Base-by-base conservation (phyloP, 1,140 invertebrate genomes). In the Meloidogyne hapla region DNA sequence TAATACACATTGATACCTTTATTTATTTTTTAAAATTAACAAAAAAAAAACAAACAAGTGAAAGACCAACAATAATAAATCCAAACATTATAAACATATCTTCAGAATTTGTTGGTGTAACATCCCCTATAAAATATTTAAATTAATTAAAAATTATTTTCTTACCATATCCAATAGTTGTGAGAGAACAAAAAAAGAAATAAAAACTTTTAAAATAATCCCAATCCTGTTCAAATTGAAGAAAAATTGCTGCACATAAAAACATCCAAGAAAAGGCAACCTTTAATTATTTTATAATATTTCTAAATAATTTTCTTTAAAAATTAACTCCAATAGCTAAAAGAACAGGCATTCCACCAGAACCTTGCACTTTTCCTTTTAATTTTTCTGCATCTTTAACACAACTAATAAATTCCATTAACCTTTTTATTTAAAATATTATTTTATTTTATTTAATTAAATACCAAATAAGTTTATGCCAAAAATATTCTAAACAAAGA, bases 151-250 rank as follows among this genome's bases (percentile, higher is more conserved):
- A 40, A 77, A 63, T 18, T 65, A 63, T 8, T 77, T 77, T 61
- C 74, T 12, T 70, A 85, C 84, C 85, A 64, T 84, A 86, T 69
- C 85, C 85, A 70, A 86, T 86, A 5, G 85, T 86, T 13, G 85
- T 86, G 9, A 86, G 69, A 21, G 80, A 83, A 73, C 83, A 85
- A 69, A 86, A 86, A 68, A 86, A 86, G 69, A 86, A 86, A 69
- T 87, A 86, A 65, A 86, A 85, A 73, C 83, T 85, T 74, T 86
- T 86, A 42, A 86, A 86, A 72, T 86, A 86, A 67, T 86, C 85
- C 84, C 85, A 86, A 69, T 87, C 84, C 62, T 87, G 78, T 75
- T 86, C 85, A 62, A 86, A 87, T 75, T 81, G 42, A 18, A 86
- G 72, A 66, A 87, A 86, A 15, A 86, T 86, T 33, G 85, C 85